phyloP scores from a whole-genome alignment of 2,888 invertebrate species.

The Agrochola lychnidis region DNA sequence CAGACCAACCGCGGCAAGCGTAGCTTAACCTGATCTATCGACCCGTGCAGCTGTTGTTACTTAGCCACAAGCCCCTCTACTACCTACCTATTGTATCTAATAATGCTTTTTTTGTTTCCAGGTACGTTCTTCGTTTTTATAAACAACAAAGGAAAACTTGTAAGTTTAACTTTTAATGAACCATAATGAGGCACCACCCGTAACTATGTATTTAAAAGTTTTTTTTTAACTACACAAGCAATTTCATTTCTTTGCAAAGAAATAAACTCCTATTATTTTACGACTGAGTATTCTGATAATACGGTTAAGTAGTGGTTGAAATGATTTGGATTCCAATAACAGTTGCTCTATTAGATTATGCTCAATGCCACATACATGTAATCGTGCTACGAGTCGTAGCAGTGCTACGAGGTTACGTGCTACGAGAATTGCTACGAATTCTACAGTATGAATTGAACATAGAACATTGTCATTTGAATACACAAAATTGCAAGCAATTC shows the following conservation, averaged over 20 bases:
- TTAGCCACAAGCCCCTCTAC: no score
- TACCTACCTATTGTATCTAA: not conserved
- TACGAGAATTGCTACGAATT: conserved; percentile 34
- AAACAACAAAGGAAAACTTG: not conserved
- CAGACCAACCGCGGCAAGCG: no score
- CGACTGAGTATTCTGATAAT: not conserved
- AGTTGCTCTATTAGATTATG: not conserved
- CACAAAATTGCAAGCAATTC: not conserved
- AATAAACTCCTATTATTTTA: not conserved
- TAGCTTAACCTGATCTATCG: no score
- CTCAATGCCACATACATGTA: not conserved
- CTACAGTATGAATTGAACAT: not conserved
- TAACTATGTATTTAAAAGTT: not conserved
- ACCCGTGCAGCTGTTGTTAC: no score
- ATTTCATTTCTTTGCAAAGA: conserved; percentile 10
- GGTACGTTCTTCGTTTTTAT: conserved; percentile 32
- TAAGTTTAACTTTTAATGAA: conserved; percentile 39
- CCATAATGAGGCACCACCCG: not conserved
- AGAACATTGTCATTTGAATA: not conserved
- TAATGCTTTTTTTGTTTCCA: conserved; percentile 34
- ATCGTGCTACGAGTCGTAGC: conserved; percentile 32
- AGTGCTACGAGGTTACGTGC: conserved; percentile 27
- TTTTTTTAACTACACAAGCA: conserved; percentile 3
- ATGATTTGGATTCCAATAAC: not conserved
- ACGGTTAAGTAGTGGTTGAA: not conserved